Base-by-base conservation (phyloP, 2,888 invertebrate species). In the Labia minor region DNA sequence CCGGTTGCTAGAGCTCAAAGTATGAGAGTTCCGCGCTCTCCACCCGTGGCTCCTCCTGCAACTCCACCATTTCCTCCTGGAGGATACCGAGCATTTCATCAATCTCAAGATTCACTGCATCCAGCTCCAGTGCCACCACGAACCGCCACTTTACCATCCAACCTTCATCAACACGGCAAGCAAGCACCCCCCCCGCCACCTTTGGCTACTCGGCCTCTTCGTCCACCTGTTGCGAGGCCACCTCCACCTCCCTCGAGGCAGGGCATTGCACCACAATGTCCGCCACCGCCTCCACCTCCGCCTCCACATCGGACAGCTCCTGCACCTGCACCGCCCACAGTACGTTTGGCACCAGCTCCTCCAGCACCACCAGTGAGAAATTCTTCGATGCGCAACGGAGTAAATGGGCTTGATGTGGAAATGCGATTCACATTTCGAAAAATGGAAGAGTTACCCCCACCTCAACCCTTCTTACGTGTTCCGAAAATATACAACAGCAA, bases 21-120 rank as follows among this genome's bases (percentile, higher is more conserved):
- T 77, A 89, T 92, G 90, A 83, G 89, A 77, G 83, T 87, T 72
- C 90, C 91, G 21, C 85, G 90, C 78, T 89, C 84, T 1, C 83
- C 84, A 0, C 81, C 83, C 0, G 82, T 83, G 1, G 78, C 82
- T 61, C 80, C 81, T 49, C 78, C 81, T 14, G 73, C 74, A 26
- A 68, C 77, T 70, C 77, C 81, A 19, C 78, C 81, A 1, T 78
- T 70, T 33, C 68, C 67, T n/a, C 69, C 69, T 19, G 65, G 64
- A 19, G 70, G 61, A 33, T 63, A 64, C 61, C 67, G 64, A 6
- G 67, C 81, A 16, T 77, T 83, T 66, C 81, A 82, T 69, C 82
- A 83, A 70, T 81, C 82, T 0, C 78, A 84, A 69, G 82, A 81
- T 72, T 78, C 78, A n/a, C 70, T 81, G 20, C 77, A 78, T 67